Evolutionary conservation across 2,797 vertebrate species (phyloP), one percentile per base, ranked within the genome.

Genomic region (Delichon dasypus): DNA sequence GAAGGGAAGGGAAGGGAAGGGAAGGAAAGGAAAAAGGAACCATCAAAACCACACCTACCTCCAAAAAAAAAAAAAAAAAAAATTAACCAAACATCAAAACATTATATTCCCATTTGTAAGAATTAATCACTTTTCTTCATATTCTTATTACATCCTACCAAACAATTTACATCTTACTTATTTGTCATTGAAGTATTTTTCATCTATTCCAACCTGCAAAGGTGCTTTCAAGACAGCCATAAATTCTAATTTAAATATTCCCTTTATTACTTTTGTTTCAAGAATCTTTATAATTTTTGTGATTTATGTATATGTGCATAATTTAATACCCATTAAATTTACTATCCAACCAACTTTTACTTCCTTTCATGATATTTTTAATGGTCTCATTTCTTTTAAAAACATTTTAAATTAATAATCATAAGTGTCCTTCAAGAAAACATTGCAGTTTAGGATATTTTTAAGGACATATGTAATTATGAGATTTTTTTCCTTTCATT

Each of bases 11-110:
- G n/a, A n/a, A n/a, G n/a, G n/a, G n/a, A n/a, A n/a, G n/a, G n/a
- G n/a, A n/a, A n/a, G n/a, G n/a, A n/a, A n/a, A n/a, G n/a, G n/a
- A n/a, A n/a, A 34, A 17, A 15, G 55, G 40, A 40, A 40, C 40
- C 3, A 38, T 16, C 4, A 21, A 36, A 44, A 17, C 1, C 3
- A 27, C 13, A 23, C 3, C 4, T n/a, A 4, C 13, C 11, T 3
- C 16, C 12, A 2, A n/a, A 47, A 44, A 73, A 40, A 23, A 30
- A 7, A 7, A 13, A 26, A 22, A 23, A 30, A 7, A 7, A 13
- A 26, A 22, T 4, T 15, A 40, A 60, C 6, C 4, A 17, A 47
- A 48, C 5, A 23, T 11, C 3, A 36, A 75, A 67, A 10, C 5
- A 23, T 54, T 48, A 48, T 16, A 2, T 61, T 65, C 7, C 4